phyloP scores from a whole-genome alignment of 2,797 vertebrate genomes.

The Pipistrellus pipistrellus region DNA sequence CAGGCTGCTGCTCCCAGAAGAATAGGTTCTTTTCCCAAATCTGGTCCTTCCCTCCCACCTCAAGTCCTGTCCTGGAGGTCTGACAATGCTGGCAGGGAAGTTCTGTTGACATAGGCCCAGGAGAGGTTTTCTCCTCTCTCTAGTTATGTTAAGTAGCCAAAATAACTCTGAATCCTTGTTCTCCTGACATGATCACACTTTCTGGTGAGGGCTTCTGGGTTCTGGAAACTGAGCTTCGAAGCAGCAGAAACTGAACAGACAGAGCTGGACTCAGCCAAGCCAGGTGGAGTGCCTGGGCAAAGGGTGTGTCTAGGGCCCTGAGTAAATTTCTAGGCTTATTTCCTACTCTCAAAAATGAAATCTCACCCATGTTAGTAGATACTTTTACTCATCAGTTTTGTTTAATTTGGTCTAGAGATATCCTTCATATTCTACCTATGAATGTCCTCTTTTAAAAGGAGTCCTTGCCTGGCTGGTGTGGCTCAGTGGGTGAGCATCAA shows the following conservation, averaged over 20 bases:
- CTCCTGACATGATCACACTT: background rate
- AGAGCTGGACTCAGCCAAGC: background rate
- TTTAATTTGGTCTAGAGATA: constrained; percentile 21
- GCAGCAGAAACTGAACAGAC: background rate
- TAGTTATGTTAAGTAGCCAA: background rate
- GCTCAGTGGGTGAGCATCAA: too few species aligned
- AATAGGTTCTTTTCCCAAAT: background rate
- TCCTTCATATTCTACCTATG: background rate
- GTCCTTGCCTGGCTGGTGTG: background rate
- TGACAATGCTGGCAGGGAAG: background rate
- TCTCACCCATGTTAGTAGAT: background rate
- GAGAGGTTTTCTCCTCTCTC: constrained; percentile 25
- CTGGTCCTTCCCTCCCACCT: background rate
- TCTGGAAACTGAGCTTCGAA: constrained; percentile 26
- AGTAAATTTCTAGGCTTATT: background rate
- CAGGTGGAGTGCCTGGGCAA: background rate
- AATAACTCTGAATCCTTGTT: background rate
- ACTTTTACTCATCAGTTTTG: constrained; percentile 22
- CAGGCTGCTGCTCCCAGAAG: background rate
- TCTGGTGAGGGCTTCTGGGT: background rate
- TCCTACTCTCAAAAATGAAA: background rate
- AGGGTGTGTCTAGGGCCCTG: background rate
- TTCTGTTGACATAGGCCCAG: background rate
- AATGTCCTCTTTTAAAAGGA: background rate
- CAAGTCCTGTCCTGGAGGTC: background rate